Evolutionary conservation across 2,113 vertebrate species (phyloP), one percentile per base, ranked within the genome.

Genomic region (Phaethornis superciliosus): DNA sequence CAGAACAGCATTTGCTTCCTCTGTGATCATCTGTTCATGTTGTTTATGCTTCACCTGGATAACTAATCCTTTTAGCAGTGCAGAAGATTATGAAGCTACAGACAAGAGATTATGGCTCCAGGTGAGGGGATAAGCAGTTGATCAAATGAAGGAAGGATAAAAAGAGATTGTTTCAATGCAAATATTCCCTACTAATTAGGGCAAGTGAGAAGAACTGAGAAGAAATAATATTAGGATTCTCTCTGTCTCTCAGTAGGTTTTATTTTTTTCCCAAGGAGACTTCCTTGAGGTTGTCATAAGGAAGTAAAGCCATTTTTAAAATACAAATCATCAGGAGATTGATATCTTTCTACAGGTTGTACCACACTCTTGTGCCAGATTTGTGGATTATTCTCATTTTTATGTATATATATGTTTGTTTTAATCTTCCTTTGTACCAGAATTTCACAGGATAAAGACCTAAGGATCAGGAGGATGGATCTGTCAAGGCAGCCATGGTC

Each of bases 91-190:
- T 86, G 85, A 78, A 88, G 72, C 60, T 88, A 79, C 76, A 92
- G 88, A 95, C 71, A 96, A 95, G 89, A 94, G 92, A 95, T 95
- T 95, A 94, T 0, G 4, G 76, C 72, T 91, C 85, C 85, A 95
- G 93, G 93, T 97, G 93, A 93, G 59, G 59, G 76, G 92, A 96
- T 95, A 96, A 95, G 60, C 68, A 88, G 64, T 9, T 94, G 90
- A 94, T 94, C 85, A 94, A 91, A 94, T 76, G 94, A 96, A 81
- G 55, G 93, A 86, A 91, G 82, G 40, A 86, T 72, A 85, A 82
- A 91, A 77, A 91, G 93, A 85, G 80, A 90, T 94, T 94, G 88
- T 95, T 96, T 95, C 94, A 90, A 76, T 90, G 88, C 46, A 96
- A 86, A 95, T 91, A 93, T 42, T n/a, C 15, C 22, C 24, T 35